Base-by-base conservation (phyloP, 53 echinoderm and acorn worm genomes). In the Paelopatides confundens region DNA sequence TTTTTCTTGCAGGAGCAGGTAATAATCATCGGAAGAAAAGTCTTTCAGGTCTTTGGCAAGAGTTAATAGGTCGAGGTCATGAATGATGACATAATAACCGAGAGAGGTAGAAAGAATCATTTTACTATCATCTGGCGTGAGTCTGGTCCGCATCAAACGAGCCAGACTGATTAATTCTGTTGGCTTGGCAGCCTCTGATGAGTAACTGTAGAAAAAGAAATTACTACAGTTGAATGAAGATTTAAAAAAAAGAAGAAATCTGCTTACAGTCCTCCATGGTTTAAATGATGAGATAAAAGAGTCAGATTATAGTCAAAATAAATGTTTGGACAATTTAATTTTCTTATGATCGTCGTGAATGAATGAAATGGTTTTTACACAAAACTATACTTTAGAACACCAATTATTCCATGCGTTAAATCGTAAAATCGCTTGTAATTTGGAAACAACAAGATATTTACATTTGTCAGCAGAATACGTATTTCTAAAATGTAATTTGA, bases 21-120 rank as follows among this genome's bases (percentile, higher is more conserved):
- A 86, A 46, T 93, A 91, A n/a, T 90, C 91, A 15, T 89, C 77
- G 26, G 93, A 82, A 12, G 91, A 77, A 39, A 95, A 88, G 48
- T 85, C 78, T 62, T 90, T 71, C 52, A 95, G 88, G 94, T 98
- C 98, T 28, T 85, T 67, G 30, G 81, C 70, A 62, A 98, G 69
- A 23, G 92, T 92, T n/a, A 81, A 47, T 17, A 98, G 94, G 95
- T 94, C 89, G n/a, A 98, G 98, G 86, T 98, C 94, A 48, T 98
- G 98, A 50, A 98, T 67, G 33, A 98, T 76, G 27, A 98, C 90
- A 79, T 95, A 95, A 89, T 89, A 94, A 21, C 98, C 95, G 15
- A 90, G 87, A 0, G 95, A 90, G 3, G 95, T 92, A 0, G 98
- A 98, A 81, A 98, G 88, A 82, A 98, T 83, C 62, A 98, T 90